Conservation (phyloP, 2,797 vertebrate species). For the Dicrostonyx torquatus region DNA sequence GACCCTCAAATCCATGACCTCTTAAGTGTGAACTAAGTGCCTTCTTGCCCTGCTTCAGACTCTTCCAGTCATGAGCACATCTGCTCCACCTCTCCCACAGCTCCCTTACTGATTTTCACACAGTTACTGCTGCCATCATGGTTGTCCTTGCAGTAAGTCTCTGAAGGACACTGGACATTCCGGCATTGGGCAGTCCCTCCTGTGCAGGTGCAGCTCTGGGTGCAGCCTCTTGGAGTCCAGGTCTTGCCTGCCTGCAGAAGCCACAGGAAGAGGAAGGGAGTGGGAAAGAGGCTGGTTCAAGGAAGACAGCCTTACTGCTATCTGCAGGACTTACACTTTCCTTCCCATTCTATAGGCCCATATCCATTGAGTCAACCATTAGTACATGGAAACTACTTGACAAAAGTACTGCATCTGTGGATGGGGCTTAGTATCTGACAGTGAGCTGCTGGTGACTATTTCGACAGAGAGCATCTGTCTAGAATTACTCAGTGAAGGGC, state of each 20-base stretch:
- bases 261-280: background rate
- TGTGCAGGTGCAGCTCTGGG: background rate
- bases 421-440: background rate
- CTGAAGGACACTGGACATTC: background rate
- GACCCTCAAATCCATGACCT: background rate
- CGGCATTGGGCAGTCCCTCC: background rate
- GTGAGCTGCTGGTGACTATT: background rate
- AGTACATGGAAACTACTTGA: background rate
- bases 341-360: background rate
- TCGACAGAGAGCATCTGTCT: background rate
- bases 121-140: background rate
- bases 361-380: background rate
- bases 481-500: background rate
- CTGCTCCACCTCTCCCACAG: rapidly evolving
- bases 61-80: background rate
- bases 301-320: background rate
- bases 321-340: background rate
- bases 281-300: background rate
- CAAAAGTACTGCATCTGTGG: background rate
- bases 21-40: background rate
- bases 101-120: background rate
- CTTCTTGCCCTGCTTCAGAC: background rate
- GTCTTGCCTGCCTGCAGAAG: background rate
- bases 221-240: background rate
- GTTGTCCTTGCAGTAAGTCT: background rate